These are phyloP conservation scores for Lissocephala sabroskyi DNA, from an alignment of 2,888 invertebrate genomes.

Conservation along the genomic window DNA sequence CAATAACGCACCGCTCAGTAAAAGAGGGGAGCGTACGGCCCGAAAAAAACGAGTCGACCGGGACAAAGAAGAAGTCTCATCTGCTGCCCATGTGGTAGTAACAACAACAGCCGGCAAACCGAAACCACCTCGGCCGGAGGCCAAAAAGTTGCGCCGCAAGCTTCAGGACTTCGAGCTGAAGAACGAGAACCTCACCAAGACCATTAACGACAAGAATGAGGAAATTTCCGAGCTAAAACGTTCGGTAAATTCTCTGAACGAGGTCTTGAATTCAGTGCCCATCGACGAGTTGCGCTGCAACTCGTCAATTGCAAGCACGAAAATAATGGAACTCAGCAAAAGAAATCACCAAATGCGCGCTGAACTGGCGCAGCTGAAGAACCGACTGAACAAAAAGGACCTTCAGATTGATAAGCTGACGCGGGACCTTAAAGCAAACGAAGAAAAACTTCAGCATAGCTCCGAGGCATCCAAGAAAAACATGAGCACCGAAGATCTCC, in stretches of 20 bases:
- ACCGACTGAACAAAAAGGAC: constrained; percentile 53
- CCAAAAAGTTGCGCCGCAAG: constrained; percentile 56
- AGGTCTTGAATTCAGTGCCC: constrained; percentile 66
- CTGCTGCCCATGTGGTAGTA: constrained; percentile 33
- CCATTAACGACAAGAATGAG: constrained; percentile 55
- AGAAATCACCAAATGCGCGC: constrained; percentile 66
- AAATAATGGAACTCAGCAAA: constrained; percentile 68
- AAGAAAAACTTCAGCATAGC: constrained; percentile 34
- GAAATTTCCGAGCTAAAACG: constrained; percentile 64
- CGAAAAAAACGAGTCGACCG: constrained; percentile 1
- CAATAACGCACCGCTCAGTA: no score
- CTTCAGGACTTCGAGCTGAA: constrained; percentile 49
- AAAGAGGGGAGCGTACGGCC: no score
- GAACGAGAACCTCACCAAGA: constrained; percentile 53
- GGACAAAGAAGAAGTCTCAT: background rate
- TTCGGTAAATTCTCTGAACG: constrained; percentile 63
- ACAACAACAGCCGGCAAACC: constrained; percentile 19
- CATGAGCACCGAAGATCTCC: constrained; percentile 74
- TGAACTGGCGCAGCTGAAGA: constrained; percentile 61
- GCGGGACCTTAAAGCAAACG: constrained; percentile 35
- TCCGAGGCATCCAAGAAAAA: constrained; percentile 33
- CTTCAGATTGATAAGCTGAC: constrained; percentile 46
- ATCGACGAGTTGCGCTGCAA: constrained; percentile 66
- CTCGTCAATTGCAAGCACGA: constrained; percentile 61
- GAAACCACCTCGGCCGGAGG: constrained; percentile 14